phyloP scores from a whole-genome alignment of 2,113 vertebrate species.

The Cichladusa arquata region DNA sequence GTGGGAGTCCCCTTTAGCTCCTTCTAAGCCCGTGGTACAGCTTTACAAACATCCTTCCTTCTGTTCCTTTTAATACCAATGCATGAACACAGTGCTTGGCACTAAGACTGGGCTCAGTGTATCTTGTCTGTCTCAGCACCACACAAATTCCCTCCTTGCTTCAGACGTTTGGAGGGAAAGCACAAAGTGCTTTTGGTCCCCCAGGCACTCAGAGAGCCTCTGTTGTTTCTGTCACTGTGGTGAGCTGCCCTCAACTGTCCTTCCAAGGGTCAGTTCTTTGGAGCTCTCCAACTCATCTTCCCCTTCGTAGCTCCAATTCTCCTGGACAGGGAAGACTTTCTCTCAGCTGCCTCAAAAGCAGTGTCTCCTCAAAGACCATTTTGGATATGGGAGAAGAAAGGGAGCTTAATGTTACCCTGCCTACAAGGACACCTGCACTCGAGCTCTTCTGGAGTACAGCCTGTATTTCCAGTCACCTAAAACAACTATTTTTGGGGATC shows the following conservation, averaged over 20 bases:
- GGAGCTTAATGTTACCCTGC: neutral
- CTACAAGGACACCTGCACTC: neutral
- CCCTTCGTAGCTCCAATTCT: accelerated
- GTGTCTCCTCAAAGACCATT: neutral
- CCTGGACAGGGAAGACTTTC: neutral
- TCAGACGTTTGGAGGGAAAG: neutral
- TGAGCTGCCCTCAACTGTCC: accelerated
- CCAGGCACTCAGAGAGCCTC: neutral
- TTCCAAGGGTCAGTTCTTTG: neutral
- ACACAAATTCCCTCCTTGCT: neutral
- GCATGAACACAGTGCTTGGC: neutral
- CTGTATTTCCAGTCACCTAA: neutral
- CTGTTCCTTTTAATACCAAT: neutral
- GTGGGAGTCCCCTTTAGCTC: neutral
- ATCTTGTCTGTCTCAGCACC: neutral
- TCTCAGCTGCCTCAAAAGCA: neutral
- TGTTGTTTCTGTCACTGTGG: accelerated
- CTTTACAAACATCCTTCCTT: neutral
- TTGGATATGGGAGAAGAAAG: neutral
- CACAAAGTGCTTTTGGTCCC: neutral
- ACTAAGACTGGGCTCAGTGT: accelerated
- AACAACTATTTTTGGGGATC: accelerated
- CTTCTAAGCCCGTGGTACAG: accelerated
- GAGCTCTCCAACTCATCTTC: neutral
- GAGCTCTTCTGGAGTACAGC: neutral